A percentile compares a stretch with the other conserved stretches of the same genome.
Conservation (phyloP, 92 coral and sea anemone species). For the Isaurus tuberculatus region DNA sequence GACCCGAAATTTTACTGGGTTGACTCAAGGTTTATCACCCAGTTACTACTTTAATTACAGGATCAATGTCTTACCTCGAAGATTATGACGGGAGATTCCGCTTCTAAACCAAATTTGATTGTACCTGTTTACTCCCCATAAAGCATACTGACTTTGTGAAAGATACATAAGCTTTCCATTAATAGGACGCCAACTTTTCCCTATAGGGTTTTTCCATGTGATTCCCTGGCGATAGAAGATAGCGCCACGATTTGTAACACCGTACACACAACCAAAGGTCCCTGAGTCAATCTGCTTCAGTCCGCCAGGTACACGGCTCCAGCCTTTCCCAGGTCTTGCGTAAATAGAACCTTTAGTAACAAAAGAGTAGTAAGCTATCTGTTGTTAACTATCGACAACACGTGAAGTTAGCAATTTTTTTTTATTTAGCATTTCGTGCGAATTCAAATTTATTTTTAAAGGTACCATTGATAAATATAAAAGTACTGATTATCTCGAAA, state of each 20-base stretch:
- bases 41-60: neutral
- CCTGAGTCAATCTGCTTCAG: constrained; percentile 59
- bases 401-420: neutral
- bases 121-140: constrained; percentile 46
- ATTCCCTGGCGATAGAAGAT: constrained; percentile 47
- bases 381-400: neutral
- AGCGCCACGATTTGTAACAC: constrained; percentile 1
- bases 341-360: neutral
- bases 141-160: constrained; percentile 49
- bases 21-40: no score
- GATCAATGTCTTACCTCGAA: constrained; percentile 16
- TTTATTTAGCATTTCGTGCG: no score
- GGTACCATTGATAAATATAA: no score
- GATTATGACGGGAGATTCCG: constrained; percentile 4
- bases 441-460: no score
- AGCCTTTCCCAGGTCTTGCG: constrained; percentile 13
- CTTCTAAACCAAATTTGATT: constrained; percentile 30
- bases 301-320: constrained; percentile 34
- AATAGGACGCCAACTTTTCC: constrained; percentile 21
- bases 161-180: constrained; percentile 32
- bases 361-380: neutral
- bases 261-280: constrained; percentile 44
- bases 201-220: constrained; percentile 41
- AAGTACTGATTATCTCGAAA: no score
- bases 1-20: no score